phyloP scores from a whole-genome alignment of 2,113 vertebrate species.

The Callipepla californica region DNA sequence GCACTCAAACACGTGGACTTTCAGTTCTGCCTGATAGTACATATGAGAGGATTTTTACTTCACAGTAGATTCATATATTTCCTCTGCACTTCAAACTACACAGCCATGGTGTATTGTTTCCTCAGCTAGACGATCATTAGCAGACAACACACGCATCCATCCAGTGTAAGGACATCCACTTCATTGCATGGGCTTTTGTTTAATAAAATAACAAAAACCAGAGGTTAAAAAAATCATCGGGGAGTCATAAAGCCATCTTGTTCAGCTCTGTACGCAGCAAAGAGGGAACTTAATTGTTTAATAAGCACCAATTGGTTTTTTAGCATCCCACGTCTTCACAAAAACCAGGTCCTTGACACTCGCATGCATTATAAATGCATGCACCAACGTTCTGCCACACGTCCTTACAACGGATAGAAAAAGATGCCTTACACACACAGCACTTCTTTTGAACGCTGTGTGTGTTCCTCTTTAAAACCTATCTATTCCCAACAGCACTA shows the following conservation, averaged over 20 bases:
- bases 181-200: neutral
- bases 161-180: neutral
- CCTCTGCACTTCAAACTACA: neutral
- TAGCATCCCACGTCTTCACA: conserved; percentile 16
- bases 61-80: neutral
- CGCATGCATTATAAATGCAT: conserved; percentile 13
- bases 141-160: neutral
- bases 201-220: conserved; percentile 45
- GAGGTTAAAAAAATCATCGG: conserved; percentile 14
- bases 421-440: neutral
- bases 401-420: conserved; percentile 28
- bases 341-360: conserved; percentile 36
- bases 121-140: neutral
- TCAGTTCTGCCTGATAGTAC: neutral
- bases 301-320: conserved; percentile 47
- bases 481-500: conserved; percentile 50
- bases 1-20: neutral
- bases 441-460: neutral
- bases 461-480: conserved; percentile 35
- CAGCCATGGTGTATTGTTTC: neutral
- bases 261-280: neutral
- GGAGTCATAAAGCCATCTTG: conserved; percentile 31
- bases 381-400: neutral
- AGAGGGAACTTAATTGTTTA: conserved; percentile 50
- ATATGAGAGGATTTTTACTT: neutral